phyloP scores from a whole-genome alignment of 2,113 vertebrate species.

The Leucosticte australis region DNA sequence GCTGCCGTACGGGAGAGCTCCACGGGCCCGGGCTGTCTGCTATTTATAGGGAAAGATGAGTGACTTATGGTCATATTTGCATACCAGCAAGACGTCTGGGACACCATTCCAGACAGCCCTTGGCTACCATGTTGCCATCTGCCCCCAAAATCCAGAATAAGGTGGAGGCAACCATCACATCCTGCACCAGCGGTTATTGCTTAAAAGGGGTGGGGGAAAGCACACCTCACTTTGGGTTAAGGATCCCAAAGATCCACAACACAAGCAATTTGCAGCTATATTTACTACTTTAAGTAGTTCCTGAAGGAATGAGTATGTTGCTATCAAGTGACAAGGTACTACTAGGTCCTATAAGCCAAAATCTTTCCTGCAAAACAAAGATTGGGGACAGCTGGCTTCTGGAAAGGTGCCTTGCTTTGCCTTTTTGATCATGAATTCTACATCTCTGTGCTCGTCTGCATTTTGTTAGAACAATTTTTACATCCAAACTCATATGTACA shows the following conservation, averaged over 20 bases:
- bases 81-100: background rate
- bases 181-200: no score
- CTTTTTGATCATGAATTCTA: background rate
- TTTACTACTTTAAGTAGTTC: background rate
- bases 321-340: background rate
- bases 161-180: background rate
- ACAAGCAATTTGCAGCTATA: background rate
- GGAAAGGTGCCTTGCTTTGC: background rate
- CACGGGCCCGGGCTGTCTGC: background rate
- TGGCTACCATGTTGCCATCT: background rate
- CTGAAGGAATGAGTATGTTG: background rate
- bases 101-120: background rate
- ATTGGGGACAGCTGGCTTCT: background rate
- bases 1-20: background rate
- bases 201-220: background rate
- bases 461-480: slow-evolving; percentile 40
- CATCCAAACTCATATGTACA: background rate
- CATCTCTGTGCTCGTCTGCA: background rate
- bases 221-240: background rate
- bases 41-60: background rate
- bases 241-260: background rate
- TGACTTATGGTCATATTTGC: background rate
- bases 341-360: background rate
- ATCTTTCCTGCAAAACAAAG: background rate
- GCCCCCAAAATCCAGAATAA: background rate